phyloP scores from a whole-genome alignment of 2,888 invertebrate species.

The Pycnomerus fuliginosus region DNA sequence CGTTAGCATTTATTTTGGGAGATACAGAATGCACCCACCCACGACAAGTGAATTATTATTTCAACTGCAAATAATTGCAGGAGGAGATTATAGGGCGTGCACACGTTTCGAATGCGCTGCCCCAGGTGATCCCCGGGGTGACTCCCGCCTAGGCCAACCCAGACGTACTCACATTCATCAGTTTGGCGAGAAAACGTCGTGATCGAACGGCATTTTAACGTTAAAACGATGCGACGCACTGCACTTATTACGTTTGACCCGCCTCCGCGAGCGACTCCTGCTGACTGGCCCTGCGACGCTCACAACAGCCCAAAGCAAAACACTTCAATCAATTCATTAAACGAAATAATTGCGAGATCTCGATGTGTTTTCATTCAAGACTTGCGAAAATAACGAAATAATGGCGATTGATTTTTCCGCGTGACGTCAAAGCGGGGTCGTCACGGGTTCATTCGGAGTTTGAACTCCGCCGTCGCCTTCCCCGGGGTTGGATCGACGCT shows the following conservation, averaged over 20 bases:
- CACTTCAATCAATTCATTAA: neutral
- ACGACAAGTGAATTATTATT: too few species aligned
- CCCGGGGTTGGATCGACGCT: too few species aligned
- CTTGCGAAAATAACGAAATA: too few species aligned
- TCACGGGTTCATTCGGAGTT: constrained; percentile 37
- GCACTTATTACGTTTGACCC: constrained; percentile 7
- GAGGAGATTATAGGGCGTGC: neutral
- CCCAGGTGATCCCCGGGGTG: too few species aligned
- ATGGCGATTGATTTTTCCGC: constrained; percentile 37
- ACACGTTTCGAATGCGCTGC: too few species aligned
- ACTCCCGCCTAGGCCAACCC: too few species aligned
- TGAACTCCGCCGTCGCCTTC: constrained; percentile 35
- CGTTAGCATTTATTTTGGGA: too few species aligned
- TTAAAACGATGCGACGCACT: constrained; percentile 29
- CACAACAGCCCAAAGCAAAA: too few species aligned
- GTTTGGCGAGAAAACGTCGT: constrained; percentile 33
- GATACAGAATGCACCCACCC: too few species aligned
- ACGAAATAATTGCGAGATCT: too few species aligned
- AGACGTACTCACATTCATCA: constrained; percentile 42
- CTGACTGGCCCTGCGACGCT: constrained; percentile 25
- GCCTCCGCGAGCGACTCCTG: constrained; percentile 22
- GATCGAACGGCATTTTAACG: constrained; percentile 27
- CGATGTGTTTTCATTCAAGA: too few species aligned
- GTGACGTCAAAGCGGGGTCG: constrained; percentile 39
- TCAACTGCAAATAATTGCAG: too few species aligned